A percentile compares a stretch with the other conserved stretches of the same genome.
phyloP scores from a whole-genome alignment of 2,113 vertebrate genomes.

The Galeopterus variegatus region DNA sequence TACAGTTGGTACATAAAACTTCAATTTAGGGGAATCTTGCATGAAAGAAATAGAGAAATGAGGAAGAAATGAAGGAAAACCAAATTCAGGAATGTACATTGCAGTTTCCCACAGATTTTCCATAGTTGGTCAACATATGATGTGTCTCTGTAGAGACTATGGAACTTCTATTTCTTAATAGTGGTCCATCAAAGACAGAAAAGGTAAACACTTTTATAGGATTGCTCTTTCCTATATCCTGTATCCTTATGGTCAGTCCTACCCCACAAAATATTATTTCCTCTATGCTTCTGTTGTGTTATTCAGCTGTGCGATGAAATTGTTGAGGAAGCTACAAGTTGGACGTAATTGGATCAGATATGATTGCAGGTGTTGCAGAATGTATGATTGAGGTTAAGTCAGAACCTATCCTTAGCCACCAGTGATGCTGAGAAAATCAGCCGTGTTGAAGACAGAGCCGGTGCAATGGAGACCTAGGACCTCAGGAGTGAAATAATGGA shows the following conservation, averaged over 20 bases:
- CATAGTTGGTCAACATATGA: background rate
- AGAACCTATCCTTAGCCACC: background rate
- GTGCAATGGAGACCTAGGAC: no score
- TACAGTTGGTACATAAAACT: background rate
- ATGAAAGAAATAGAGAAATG: background rate
- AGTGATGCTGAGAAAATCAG: background rate
- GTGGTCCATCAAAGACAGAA: background rate
- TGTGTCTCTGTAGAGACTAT: background rate
- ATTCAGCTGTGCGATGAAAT: background rate
- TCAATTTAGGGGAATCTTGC: background rate
- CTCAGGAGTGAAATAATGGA: background rate
- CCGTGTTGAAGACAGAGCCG: background rate
- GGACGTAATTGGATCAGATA: background rate
- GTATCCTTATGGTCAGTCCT: background rate
- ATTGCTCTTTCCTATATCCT: background rate
- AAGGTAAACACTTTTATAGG: background rate
- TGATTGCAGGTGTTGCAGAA: background rate
- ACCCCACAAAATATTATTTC: background rate
- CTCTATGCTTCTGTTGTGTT: background rate
- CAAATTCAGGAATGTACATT: background rate
- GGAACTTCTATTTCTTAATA: background rate
- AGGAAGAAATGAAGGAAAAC: background rate
- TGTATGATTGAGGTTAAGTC: background rate
- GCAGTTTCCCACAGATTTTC: background rate
- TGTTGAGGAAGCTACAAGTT: no score